Conservation (phyloP, 1,140 invertebrate species). For the Meloidogyne exigua region DNA sequence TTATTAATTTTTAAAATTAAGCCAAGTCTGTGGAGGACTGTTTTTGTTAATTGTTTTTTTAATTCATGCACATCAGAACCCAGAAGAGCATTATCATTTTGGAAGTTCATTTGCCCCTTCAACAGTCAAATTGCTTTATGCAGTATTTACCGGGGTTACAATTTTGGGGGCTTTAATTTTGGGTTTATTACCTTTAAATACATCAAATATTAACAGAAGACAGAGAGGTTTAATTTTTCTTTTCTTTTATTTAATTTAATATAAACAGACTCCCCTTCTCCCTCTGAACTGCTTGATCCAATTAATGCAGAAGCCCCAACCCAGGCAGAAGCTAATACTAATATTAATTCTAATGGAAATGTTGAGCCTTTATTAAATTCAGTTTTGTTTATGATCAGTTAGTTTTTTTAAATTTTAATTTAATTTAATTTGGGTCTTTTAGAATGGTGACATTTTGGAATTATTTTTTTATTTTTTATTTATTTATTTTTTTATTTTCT, state of each 20-base stretch:
- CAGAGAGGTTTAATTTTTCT: background rate
- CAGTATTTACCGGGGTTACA: background rate
- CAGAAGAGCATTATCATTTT: slow-evolving; percentile 3
- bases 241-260: background rate
- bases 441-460: too few relatives aligned
- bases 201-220: background rate
- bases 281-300: background rate
- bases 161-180: slow-evolving; percentile 8
- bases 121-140: slow-evolving; percentile 7
- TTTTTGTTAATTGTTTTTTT: slow-evolving; percentile 18
- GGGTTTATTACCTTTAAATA: background rate
- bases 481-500: background rate
- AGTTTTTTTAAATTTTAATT: too few relatives aligned
- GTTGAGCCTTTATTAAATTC: background rate
- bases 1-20: background rate
- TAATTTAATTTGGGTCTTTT: too few relatives aligned
- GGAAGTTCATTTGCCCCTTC: slow-evolving; percentile 1
- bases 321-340: background rate
- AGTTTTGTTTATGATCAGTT: background rate
- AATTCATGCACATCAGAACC: background rate
- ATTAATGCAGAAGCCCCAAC: background rate
- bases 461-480: background rate
- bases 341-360: background rate
- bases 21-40: slow-evolving; percentile 19
- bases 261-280: background rate